These are phyloP conservation scores for Leguminivora glycinivorella DNA, from an alignment of 1,140 invertebrate species.

Conservation along the genomic window DNA sequence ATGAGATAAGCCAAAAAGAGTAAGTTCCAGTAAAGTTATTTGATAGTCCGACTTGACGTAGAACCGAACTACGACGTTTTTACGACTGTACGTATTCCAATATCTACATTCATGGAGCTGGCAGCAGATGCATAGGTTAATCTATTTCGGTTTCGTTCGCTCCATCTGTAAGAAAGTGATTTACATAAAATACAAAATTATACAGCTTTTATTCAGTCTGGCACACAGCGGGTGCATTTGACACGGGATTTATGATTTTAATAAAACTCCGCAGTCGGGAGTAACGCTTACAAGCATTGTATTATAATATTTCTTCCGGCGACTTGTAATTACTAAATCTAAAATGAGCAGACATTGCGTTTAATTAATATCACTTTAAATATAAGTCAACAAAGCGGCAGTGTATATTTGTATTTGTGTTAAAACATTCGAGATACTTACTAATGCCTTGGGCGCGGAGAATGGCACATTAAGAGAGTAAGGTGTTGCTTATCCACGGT, in stretches of 20 bases:
- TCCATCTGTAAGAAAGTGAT: slow-evolving; percentile 44
- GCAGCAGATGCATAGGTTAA: slow-evolving; percentile 26
- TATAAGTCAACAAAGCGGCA: slow-evolving; percentile 39
- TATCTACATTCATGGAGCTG: slow-evolving; percentile 8
- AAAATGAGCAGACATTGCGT: slow-evolving; percentile 41
- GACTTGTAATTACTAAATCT: slow-evolving; percentile 45
- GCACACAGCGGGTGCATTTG: slow-evolving; percentile 65
- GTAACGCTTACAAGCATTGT: slow-evolving; percentile 58
- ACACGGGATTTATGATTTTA: slow-evolving; percentile 75
- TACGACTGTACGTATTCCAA: not conserved
- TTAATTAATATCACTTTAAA: slow-evolving; percentile 53
- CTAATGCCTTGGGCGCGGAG: slow-evolving; percentile 38
- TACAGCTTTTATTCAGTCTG: slow-evolving; percentile 59
- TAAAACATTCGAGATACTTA: slow-evolving; percentile 34
- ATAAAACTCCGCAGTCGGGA: slow-evolving; percentile 63
- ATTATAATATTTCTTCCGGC: slow-evolving; percentile 49
- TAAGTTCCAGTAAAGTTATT: not conserved
- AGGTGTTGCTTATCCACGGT: slow-evolving; percentile 47
- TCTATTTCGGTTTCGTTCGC: slow-evolving; percentile 22
- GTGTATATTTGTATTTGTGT: slow-evolving; percentile 36
- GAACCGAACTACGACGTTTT: not conserved
- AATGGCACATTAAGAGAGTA: slow-evolving; percentile 47
- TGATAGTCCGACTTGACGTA: not conserved
- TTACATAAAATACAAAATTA: slow-evolving; percentile 64
- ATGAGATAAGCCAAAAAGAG: too few species aligned